A percentile compares a stretch with the other conserved stretches of the same genome.
phyloP scores from a whole-genome alignment of 2,113 vertebrate species.

The Echinops telfairi region DNA sequence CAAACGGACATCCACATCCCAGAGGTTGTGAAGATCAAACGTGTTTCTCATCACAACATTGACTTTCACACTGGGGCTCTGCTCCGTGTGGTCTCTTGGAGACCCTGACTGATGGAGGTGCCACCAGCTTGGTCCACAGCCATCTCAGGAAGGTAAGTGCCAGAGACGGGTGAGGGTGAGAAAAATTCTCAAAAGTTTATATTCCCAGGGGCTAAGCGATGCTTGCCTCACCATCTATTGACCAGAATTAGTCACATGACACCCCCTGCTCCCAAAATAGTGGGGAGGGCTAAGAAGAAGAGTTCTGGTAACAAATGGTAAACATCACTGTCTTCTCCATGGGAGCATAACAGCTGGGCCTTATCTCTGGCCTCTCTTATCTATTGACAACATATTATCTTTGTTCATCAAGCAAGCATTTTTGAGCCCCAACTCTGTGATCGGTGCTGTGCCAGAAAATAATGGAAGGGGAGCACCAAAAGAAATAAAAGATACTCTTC shows the following conservation, averaged over 20 bases:
- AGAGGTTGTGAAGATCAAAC: background rate
- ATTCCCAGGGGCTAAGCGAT: background rate
- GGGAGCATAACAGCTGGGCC: background rate
- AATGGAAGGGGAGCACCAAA: constrained; percentile 65
- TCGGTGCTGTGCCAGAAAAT: constrained; percentile 68
- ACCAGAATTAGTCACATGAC: background rate
- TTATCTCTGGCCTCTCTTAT: constrained; percentile 60
- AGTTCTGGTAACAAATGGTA: background rate
- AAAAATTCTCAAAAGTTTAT: background rate
- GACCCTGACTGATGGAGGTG: background rate
- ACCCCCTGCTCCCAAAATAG: background rate
- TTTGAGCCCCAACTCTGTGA: constrained; percentile 50
- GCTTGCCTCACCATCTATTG: background rate
- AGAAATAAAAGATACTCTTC: constrained; percentile 67
- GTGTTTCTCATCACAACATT: background rate
- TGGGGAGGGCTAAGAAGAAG: background rate
- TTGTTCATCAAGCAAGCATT: constrained; percentile 54
- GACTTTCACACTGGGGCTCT: background rate
- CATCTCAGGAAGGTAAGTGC: background rate
- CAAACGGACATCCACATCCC: background rate
- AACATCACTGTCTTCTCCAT: background rate
- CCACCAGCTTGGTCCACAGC: background rate
- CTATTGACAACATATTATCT: constrained; percentile 59
- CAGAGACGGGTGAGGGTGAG: background rate
- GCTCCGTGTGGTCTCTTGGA: background rate